These are phyloP conservation scores for Nipponia nippon DNA, from an alignment of 2,113 vertebrate genomes.

Conservation along the genomic window DNA sequence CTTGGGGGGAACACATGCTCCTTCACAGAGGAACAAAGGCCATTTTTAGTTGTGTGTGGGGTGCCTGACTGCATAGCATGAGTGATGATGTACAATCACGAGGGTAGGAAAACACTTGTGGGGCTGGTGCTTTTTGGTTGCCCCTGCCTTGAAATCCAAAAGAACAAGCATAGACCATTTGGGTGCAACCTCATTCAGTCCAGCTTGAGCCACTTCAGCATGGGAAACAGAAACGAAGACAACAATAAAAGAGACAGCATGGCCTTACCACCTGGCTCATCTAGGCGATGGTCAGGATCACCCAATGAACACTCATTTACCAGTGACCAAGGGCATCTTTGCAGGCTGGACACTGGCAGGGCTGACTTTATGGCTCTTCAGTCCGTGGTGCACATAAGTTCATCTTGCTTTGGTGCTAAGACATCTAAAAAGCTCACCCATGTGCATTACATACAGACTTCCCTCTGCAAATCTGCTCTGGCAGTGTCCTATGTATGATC, in stretches of 20 bases:
- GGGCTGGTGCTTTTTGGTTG: background rate
- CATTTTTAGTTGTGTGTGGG: fast-evolving
- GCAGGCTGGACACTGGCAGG: background rate
- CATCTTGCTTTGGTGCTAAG: background rate
- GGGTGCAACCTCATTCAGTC: background rate
- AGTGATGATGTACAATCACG: background rate
- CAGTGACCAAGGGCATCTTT: background rate
- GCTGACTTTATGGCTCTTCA: background rate
- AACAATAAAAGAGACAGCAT: background rate
- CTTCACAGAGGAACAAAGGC: background rate
- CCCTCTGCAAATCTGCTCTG: background rate
- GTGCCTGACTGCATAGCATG: background rate
- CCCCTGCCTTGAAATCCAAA: background rate
- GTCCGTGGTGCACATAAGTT: background rate
- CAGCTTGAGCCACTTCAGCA: background rate
- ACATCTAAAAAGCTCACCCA: background rate
- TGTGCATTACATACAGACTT: background rate
- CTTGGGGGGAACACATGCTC: background rate
- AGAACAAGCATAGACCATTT: background rate
- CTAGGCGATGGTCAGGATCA: background rate
- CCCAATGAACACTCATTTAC: background rate
- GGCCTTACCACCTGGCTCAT: background rate
- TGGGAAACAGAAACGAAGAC: background rate
- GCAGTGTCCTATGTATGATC: background rate
- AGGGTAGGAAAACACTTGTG: background rate